Conservation (phyloP, 2,888 invertebrate species). For the Proisotoma minuta region DNA sequence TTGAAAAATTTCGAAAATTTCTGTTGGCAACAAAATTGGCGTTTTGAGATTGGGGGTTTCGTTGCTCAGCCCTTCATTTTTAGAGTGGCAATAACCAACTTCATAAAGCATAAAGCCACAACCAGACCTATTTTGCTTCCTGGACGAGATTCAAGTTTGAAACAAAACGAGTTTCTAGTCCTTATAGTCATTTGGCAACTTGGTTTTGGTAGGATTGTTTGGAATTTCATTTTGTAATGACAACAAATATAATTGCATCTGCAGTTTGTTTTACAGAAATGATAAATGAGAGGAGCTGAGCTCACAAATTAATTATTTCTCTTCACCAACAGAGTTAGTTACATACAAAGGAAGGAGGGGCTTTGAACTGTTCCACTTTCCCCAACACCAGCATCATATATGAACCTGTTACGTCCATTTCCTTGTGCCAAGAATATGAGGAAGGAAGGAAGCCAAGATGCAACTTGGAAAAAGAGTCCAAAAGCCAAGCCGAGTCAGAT, state of each 20-base stretch:
- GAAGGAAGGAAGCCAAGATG: background rate
- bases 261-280: slow-evolving; percentile 1
- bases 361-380: background rate
- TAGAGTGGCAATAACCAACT: too few relatives aligned
- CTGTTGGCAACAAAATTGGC: too few relatives aligned
- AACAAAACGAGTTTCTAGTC: too few relatives aligned
- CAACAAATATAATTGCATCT: background rate
- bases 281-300: slow-evolving; percentile 1
- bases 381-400: background rate
- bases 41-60: too few relatives aligned
- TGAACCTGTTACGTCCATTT: slow-evolving; percentile 5
- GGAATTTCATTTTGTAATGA: slow-evolving; percentile 3
- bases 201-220: too few relatives aligned
- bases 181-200: too few relatives aligned
- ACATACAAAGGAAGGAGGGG: background rate
- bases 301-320: slow-evolving; percentile 11
- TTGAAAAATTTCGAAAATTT: too few relatives aligned
- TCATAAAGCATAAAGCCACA: too few relatives aligned
- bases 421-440: background rate
- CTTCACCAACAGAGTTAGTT: slow-evolving; percentile 1
- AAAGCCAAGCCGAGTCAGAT: background rate
- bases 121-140: too few relatives aligned
- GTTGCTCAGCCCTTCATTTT: too few relatives aligned
- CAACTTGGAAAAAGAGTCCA: background rate
- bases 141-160: too few relatives aligned